A percentile compares a stretch with the other conserved stretches of the same genome.
phyloP scores from a whole-genome alignment of 1,140 invertebrate genomes.

The Drosophila sulfurigaster region DNA sequence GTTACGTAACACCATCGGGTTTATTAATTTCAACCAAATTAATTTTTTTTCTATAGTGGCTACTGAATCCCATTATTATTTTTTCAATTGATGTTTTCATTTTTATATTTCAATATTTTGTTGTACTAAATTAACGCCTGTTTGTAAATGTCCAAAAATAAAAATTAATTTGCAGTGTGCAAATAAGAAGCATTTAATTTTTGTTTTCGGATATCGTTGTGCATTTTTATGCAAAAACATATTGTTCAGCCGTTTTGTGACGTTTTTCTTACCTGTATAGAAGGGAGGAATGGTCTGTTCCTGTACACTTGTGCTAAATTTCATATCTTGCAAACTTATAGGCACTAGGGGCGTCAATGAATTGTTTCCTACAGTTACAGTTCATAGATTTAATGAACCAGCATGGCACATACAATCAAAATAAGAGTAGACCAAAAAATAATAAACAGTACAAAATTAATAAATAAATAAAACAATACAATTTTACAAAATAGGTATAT shows the following conservation, averaged over 20 bases:
- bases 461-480: neutral
- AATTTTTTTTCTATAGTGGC: too few species aligned
- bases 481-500: neutral
- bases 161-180: too few species aligned
- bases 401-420: slow-evolving; percentile 15
- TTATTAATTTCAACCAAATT: too few species aligned
- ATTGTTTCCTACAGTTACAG: slow-evolving; percentile 86
- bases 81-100: too few species aligned
- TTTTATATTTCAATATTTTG: too few species aligned
- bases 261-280: slow-evolving; percentile 87
- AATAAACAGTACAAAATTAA: neutral
- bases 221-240: too few species aligned
- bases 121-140: too few species aligned
- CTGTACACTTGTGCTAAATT: slow-evolving; percentile 87
- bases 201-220: too few species aligned
- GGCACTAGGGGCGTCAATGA: slow-evolving; percentile 91
- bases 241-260: neutral
- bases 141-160: too few species aligned
- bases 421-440: neutral
- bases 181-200: too few species aligned
- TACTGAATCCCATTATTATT: too few species aligned
- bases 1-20: too few species aligned
- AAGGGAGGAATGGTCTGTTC: slow-evolving; percentile 89
- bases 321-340: slow-evolving; percentile 92
- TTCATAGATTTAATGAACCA: slow-evolving; percentile 18